These are phyloP conservation scores for Salvelinus sp. DNA, from an alignment of 2,113 vertebrate genomes.

Conservation along the genomic window DNA sequence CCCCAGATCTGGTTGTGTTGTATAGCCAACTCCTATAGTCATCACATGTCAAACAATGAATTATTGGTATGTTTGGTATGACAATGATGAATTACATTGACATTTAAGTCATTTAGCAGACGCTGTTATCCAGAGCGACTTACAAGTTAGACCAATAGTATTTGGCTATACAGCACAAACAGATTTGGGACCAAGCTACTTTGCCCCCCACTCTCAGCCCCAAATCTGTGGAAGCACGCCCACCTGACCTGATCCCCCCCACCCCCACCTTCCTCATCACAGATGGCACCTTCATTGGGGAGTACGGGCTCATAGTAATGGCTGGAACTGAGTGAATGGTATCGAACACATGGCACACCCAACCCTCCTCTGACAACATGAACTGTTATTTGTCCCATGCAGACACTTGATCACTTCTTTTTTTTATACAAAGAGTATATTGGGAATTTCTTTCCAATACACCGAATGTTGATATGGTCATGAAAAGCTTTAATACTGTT, in stretches of 20 bases:
- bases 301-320: no score
- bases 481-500: conserved; percentile 78
- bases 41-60: no score
- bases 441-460: conserved; percentile 76
- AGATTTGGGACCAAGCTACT: no score
- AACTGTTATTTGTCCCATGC: conserved; percentile 79
- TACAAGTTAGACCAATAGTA: no score
- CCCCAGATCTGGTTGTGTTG: no score
- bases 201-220: neutral
- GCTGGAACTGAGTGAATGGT: no score
- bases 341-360: neutral
- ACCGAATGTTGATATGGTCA: conserved; percentile 78
- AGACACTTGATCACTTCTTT: conserved; percentile 87
- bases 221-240: conserved; percentile 15
- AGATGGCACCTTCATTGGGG: no score
- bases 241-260: conserved; percentile 41
- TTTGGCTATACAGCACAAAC: no score
- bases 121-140: no score
- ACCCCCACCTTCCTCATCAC: conserved; percentile 5
- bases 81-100: no score
- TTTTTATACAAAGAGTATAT: conserved; percentile 79
- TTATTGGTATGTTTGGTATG: no score
- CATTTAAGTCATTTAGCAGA: no score
- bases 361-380: conserved; percentile 38
- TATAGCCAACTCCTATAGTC: neutral